A percentile compares a stretch with the other conserved stretches of the same genome.
These are phyloP conservation scores for Trogon surrucura DNA, from an alignment of 2,113 vertebrate genomes.

Conservation along the genomic window DNA sequence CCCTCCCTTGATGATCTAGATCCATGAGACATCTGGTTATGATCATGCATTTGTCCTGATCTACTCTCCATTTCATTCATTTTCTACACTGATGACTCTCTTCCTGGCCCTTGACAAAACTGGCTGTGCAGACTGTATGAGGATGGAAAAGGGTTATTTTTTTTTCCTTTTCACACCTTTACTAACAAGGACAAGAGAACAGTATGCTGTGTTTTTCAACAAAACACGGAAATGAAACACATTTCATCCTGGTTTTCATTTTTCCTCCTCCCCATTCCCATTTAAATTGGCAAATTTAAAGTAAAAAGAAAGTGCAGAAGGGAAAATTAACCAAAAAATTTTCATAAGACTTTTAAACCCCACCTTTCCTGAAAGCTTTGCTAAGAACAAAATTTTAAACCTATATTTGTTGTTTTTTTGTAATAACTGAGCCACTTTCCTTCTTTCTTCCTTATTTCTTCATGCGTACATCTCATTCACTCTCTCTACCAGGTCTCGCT, in stretches of 20 bases:
- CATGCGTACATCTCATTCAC: neutral
- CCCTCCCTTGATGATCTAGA: neutral
- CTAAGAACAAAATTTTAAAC: neutral
- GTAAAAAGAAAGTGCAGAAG: neutral
- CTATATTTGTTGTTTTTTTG: neutral
- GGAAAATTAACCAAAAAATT: neutral
- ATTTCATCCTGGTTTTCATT: neutral
- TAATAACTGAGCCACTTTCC: neutral
- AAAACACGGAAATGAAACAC: neutral
- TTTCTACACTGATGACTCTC: neutral
- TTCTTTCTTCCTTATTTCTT: neutral
- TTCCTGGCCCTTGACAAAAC: neutral
- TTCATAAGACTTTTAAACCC: neutral
- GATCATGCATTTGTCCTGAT: neutral
- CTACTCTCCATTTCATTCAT: neutral
- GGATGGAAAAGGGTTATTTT: neutral
- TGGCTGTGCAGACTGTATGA: neutral
- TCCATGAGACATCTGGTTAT: neutral
- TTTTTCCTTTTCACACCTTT: neutral
- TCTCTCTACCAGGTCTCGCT: neutral
- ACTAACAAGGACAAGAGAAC: neutral
- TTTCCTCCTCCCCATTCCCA: neutral
- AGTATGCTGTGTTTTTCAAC: neutral
- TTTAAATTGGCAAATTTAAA: neutral
- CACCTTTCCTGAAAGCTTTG: neutral